These are phyloP conservation scores for Lerista edwardsae DNA, from an alignment of 2,797 vertebrate species.

Conservation along the genomic window DNA sequence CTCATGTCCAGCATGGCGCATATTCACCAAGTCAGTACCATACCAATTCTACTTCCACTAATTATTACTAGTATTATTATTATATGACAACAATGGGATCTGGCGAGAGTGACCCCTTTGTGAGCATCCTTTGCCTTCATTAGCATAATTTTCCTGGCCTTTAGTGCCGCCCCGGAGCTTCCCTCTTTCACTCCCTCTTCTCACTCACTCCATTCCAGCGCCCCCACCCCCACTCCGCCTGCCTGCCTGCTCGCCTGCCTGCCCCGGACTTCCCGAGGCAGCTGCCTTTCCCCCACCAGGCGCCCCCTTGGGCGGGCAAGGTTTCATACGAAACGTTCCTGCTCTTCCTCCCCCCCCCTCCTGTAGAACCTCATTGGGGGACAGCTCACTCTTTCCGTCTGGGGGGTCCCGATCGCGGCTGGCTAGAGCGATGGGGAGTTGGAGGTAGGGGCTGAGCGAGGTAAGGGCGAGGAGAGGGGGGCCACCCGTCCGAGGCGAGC, in stretches of 20 bases:
- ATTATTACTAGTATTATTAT: not conserved
- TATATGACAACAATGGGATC: slow-evolving; percentile 40
- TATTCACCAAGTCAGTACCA: not conserved
- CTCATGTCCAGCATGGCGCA: not conserved
- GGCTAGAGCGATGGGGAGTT: slow-evolving; percentile 62
- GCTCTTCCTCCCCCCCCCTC: slow-evolving; percentile 73
- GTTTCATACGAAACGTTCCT: slow-evolving; percentile 85
- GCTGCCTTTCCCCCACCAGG: slow-evolving; percentile 58
- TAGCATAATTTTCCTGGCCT: slow-evolving; percentile 99
- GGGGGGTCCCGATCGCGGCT: slow-evolving; percentile 77
- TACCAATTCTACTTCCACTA: not conserved
- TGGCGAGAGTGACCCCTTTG: slow-evolving; percentile 76
- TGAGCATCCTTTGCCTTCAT: slow-evolving; percentile 85
- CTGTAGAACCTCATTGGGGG: slow-evolving; percentile 77
- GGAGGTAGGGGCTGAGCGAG: slow-evolving; percentile 49
- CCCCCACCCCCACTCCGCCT: slow-evolving; percentile 61
- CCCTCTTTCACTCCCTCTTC: slow-evolving; percentile 71
- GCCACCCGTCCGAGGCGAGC: slow-evolving; percentile 29
- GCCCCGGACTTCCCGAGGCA: slow-evolving; percentile 66
- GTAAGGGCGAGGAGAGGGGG: slow-evolving; percentile 51
- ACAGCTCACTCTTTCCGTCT: slow-evolving; percentile 71
- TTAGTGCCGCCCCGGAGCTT: slow-evolving; percentile 87
- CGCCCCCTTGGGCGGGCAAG: slow-evolving; percentile 78
- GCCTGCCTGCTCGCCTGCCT: slow-evolving; percentile 13
- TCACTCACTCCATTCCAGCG: slow-evolving; percentile 53